Evolutionary conservation across 2,888 invertebrate species (phyloP).

Genomic region (Leptinotarsa haldemani): DNA sequence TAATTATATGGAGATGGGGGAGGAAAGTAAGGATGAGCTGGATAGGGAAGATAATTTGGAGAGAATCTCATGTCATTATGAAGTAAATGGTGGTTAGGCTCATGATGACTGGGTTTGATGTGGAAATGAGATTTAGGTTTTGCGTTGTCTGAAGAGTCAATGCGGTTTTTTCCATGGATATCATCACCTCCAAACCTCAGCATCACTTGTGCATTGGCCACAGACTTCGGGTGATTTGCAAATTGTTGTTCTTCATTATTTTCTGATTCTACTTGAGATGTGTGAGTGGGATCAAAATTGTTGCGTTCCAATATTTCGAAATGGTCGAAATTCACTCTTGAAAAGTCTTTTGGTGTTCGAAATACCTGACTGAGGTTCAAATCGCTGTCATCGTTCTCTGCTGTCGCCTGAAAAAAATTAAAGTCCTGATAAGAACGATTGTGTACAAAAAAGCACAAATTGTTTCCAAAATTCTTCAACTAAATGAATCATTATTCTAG

Average conservation of each 20-base stretch:
- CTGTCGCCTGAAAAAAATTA: constrained; percentile 30
- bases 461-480: no score
- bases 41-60: constrained; percentile 17
- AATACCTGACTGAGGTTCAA: constrained; percentile 52
- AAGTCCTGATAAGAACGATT: neutral
- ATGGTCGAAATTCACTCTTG: constrained; percentile 54
- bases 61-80: constrained; percentile 10
- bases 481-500: no score
- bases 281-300: constrained; percentile 47
- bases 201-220: constrained; percentile 57
- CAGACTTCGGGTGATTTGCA: constrained; percentile 42
- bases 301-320: constrained; percentile 57
- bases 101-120: neutral
- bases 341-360: constrained; percentile 54
- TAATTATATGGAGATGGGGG: constrained; percentile 40
- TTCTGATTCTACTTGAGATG: neutral
- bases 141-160: constrained; percentile 17
- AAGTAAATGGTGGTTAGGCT: neutral
- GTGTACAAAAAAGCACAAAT: no score
- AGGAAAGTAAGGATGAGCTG: constrained; percentile 20
- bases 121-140: neutral
- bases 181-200: constrained; percentile 53
- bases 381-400: constrained; percentile 32
- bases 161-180: constrained; percentile 40
- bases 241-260: constrained; percentile 5